A percentile compares a stretch with the other conserved stretches of the same genome.
phyloP scores from a whole-genome alignment of 2,797 vertebrate species.

The Brachyrhaphis roseni region DNA sequence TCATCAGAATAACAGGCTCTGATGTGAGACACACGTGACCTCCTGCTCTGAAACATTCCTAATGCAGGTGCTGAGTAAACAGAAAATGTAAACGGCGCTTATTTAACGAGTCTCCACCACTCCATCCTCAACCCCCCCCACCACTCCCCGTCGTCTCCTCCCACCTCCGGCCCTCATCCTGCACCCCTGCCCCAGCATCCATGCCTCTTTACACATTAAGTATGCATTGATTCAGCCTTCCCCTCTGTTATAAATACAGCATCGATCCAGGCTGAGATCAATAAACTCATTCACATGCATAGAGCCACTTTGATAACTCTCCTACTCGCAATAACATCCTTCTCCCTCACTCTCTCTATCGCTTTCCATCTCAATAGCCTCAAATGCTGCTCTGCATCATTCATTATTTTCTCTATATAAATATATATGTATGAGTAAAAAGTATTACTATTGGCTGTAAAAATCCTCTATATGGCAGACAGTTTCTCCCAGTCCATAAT shows the following conservation, averaged over 20 bases:
- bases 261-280: conserved; percentile 86
- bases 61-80: conserved; percentile 76
- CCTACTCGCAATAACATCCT: conserved; percentile 85
- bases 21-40: conserved; percentile 61
- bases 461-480: conserved; percentile 51
- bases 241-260: conserved; percentile 84
- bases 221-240: conserved; percentile 83
- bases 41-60: conserved; percentile 58
- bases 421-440: conserved; percentile 51
- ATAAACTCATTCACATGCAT: conserved; percentile 94
- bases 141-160: conserved; percentile 28
- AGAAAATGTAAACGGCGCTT: conserved; percentile 73
- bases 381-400: conserved; percentile 54
- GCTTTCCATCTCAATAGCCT: conserved; percentile 45
- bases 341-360: conserved; percentile 30
- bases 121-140: conserved; percentile 31
- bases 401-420: conserved; percentile 55
- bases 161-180: conserved; percentile 67
- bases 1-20: conserved; percentile 70
- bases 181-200: conserved; percentile 67
- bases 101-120: conserved; percentile 72
- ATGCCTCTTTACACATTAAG: conserved; percentile 83
- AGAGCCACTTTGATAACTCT: conserved; percentile 86
- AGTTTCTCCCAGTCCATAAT: conserved; percentile 48
- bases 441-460: conserved; percentile 49